Evolutionary conservation across 2,888 invertebrate species (phyloP).

Genomic region (Diogma glabrata): DNA sequence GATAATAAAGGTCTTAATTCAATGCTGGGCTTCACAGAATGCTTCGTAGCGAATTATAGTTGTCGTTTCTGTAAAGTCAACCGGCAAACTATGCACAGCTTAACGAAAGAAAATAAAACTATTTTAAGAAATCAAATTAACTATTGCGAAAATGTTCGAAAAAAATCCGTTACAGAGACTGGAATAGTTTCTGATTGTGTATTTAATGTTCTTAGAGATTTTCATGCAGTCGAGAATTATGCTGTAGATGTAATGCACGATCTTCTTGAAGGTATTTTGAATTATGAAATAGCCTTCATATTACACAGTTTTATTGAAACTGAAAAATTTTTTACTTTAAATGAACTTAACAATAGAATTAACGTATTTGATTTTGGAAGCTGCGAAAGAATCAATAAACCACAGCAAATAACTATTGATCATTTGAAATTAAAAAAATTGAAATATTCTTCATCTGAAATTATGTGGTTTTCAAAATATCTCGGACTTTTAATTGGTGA

Average conservation of each 20-base stretch:
- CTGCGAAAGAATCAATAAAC: constrained; percentile 9
- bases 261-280: constrained; percentile 11
- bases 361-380: constrained; percentile 10
- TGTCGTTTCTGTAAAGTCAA: constrained; percentile 15
- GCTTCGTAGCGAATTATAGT: constrained; percentile 17
- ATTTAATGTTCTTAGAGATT: constrained; percentile 15
- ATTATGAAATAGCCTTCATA: constrained; percentile 9
- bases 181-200: constrained; percentile 16
- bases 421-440: constrained; percentile 5
- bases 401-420: constrained; percentile 6
- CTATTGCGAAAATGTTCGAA: constrained; percentile 10
- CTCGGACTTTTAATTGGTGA: constrained; percentile 12
- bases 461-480: constrained; percentile 10
- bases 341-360: constrained; percentile 7
- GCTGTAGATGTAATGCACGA: constrained; percentile 4
- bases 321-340: constrained; percentile 12
- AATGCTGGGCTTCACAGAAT: constrained; percentile 19
- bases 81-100: no score
- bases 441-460: constrained; percentile 12
- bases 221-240: constrained; percentile 14
- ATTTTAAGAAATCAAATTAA: constrained; percentile 14
- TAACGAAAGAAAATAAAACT: no score
- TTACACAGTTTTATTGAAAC: constrained; percentile 8
- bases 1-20: constrained; percentile 20
- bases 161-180: constrained; percentile 12